A percentile compares a stretch with the other conserved stretches of the same genome.
phyloP scores from a whole-genome alignment of 2,888 invertebrate genomes.

The Drosophila ezoana region DNA sequence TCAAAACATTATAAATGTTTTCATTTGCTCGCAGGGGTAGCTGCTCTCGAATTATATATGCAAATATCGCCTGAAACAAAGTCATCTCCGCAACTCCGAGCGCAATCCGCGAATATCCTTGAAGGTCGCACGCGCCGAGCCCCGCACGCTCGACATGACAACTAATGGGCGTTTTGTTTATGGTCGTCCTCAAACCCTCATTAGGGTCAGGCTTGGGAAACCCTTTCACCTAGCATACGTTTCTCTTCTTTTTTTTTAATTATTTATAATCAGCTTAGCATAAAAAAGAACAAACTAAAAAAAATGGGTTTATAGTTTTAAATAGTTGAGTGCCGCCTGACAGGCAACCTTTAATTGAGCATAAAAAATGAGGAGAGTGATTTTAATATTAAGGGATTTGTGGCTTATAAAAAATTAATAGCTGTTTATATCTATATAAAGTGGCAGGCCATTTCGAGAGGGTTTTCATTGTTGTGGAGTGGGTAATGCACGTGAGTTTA shows the following conservation, averaged over 20 bases:
- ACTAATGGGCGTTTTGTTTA: conserved; percentile 79
- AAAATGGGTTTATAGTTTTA: conserved; percentile 28
- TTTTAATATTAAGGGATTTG: conserved; percentile 13
- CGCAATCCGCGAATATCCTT: conserved; percentile 69
- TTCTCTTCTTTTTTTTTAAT: conserved; percentile 55
- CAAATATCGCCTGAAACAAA: conserved; percentile 69
- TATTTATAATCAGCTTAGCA: conserved; percentile 75
- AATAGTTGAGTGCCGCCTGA: conserved; percentile 58
- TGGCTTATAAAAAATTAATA: conserved; percentile 9
- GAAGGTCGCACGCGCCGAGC: conserved; percentile 73
- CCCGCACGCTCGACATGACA: conserved; percentile 26
- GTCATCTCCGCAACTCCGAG: conserved; percentile 55
- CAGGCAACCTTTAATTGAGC: conserved; percentile 47
- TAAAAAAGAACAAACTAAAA: conserved; percentile 31
- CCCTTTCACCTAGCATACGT: conserved; percentile 22
- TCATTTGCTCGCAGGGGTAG: conserved; percentile 56
- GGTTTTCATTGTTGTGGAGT: not conserved
- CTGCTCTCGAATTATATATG: conserved; percentile 62
- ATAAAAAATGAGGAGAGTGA: conserved; percentile 3
- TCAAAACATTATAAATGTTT: conserved; percentile 82
- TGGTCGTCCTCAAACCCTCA: conserved; percentile 73
- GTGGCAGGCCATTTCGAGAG: conserved; percentile 2
- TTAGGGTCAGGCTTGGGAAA: conserved; percentile 51
- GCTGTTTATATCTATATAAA: conserved; percentile 42
- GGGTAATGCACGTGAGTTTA: not conserved